These are phyloP conservation scores for Siniperca obscura DNA, from an alignment of 2,797 vertebrate species.

Conservation along the genomic window DNA sequence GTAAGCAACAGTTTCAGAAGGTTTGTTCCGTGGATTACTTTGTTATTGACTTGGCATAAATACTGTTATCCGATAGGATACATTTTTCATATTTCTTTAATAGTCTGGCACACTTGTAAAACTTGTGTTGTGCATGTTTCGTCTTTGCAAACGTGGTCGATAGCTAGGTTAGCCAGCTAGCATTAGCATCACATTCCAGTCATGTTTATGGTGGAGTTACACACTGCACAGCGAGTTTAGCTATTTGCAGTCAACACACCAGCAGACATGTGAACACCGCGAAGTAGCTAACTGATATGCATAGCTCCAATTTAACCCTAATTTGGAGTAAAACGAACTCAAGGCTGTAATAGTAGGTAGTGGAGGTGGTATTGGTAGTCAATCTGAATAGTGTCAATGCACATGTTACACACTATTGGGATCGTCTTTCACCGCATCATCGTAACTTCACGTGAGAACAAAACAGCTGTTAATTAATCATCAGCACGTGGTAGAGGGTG, in stretches of 20 bases:
- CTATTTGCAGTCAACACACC: slow-evolving; percentile 14
- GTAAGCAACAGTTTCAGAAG: slow-evolving; percentile 71
- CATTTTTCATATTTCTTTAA: rapidly evolving
- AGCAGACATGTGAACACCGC: background rate
- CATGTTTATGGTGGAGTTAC: slow-evolving; percentile 53
- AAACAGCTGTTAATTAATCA: background rate
- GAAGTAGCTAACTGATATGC: background rate
- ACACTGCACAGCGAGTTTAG: background rate
- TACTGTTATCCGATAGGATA: rapidly evolving
- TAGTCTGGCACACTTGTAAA: background rate
- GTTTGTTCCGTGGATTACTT: slow-evolving; percentile 66
- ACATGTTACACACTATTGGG: background rate
- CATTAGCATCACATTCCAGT: slow-evolving; percentile 66
- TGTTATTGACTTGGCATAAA: background rate
- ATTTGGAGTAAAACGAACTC: background rate
- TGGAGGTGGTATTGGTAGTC: no score
- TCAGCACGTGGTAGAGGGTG: background rate
- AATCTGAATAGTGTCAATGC: no score
- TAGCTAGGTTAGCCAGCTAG: slow-evolving; percentile 59
- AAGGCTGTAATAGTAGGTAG: background rate
- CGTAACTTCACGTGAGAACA: slow-evolving; percentile 15
- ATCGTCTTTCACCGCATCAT: background rate
- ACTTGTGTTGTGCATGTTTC: background rate
- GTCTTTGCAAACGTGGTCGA: background rate
- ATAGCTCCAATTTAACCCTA: background rate